Percentiles rank a stretch among this genome's conserved stretches.
Evolutionary conservation across 2,113 vertebrate genomes (phyloP).

Genomic region (Ovis canadensis): DNA sequence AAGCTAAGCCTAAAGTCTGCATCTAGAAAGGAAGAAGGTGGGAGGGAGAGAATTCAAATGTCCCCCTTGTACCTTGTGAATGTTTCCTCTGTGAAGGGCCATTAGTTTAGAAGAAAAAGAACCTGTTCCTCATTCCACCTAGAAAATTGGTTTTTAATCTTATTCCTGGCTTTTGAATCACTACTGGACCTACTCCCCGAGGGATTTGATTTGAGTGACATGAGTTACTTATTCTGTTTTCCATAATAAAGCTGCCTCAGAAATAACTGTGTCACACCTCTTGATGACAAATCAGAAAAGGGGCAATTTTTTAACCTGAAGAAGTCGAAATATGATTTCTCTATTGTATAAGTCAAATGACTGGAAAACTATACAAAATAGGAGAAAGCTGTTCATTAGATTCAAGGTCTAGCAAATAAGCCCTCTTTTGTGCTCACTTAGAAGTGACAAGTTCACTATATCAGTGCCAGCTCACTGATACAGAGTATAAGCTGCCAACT

Average conservation of each 20-base stretch:
- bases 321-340: conserved; percentile 62
- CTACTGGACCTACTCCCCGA: background rate
- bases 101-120: conserved; percentile 32
- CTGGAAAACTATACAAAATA: conserved; percentile 46
- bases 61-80: background rate
- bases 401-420: conserved; percentile 45
- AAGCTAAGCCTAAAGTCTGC: background rate
- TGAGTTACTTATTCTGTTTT: conserved; percentile 62
- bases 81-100: background rate
- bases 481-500: background rate
- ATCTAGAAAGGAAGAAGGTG: background rate
- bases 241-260: conserved; percentile 58
- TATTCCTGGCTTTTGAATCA: conserved; percentile 38
- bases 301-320: conserved; percentile 59
- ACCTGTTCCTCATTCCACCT: conserved; percentile 25
- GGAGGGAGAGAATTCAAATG: background rate
- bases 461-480: background rate
- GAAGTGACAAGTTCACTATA: conserved; percentile 38
- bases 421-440: conserved; percentile 22
- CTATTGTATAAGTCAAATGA: conserved; percentile 41
- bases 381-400: conserved; percentile 59
- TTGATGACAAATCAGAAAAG: conserved; percentile 49
- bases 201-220: conserved; percentile 47
- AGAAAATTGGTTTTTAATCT: conserved; percentile 67
- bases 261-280: conserved; percentile 57